Conservation (phyloP, 2,797 vertebrate species). For the Furcifer pardalis region DNA sequence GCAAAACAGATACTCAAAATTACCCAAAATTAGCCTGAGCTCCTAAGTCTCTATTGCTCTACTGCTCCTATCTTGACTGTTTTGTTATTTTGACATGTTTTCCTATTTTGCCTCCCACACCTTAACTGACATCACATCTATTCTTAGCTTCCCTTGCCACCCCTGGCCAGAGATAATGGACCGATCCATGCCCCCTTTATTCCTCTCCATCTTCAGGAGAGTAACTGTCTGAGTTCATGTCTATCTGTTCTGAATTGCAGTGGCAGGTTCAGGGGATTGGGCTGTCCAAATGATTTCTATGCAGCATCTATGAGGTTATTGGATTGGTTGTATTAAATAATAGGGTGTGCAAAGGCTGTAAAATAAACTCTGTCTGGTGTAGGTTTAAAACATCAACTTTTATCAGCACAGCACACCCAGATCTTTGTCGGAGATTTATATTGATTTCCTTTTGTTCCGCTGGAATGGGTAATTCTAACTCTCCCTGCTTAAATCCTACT, state of each 20-base stretch:
- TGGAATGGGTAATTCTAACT: conserved; percentile 57
- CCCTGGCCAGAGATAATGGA: not conserved
- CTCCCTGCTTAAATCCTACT: conserved; percentile 63
- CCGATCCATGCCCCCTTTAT: too few species aligned
- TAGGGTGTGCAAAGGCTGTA: conserved; percentile 7
- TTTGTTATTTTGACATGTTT: not conserved
- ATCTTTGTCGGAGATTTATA: conserved; percentile 56
- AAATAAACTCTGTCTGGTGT: conserved; percentile 31
- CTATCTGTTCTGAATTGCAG: not conserved
- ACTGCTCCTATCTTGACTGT: not conserved
- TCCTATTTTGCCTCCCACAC: too few species aligned
- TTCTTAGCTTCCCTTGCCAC: not conserved
- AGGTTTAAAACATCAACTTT: conserved; percentile 53
- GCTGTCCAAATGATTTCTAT: conserved; percentile 53
- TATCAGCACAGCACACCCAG: conserved; percentile 36
- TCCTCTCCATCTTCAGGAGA: not conserved
- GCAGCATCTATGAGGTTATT: conserved; percentile 19
- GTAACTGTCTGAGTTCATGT: not conserved
- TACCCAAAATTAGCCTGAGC: not conserved
- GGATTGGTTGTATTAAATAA: conserved; percentile 46
- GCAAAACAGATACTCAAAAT: not conserved
- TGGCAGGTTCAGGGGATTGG: not conserved
- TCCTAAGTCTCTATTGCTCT: not conserved
- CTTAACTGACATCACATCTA: not conserved
- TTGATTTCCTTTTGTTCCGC: conserved; percentile 54